Base-by-base conservation (phyloP, 1,140 invertebrate species). In the Sycophaga agraensis region DNA sequence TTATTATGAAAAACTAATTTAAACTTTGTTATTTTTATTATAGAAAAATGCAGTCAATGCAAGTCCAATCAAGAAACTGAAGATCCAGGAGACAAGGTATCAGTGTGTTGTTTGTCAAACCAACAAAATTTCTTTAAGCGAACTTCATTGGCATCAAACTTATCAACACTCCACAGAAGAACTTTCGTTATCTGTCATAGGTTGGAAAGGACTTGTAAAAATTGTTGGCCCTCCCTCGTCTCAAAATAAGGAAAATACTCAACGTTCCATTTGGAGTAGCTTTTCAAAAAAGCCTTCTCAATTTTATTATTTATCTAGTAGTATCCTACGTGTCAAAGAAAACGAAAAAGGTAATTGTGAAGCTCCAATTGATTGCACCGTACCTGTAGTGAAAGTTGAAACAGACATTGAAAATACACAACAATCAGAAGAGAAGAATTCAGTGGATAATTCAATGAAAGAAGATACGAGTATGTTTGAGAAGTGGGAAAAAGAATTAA, bases 121-220 rank as follows among this genome's bases (percentile, higher is more conserved):
- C 17, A 35, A 60, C n/a, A 69, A 60, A 16, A n/a, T 48, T 3
- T 69, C 68, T 28, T 46, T 72, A 7, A 40, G 55, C 0, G 68
- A 72, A 35, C 50, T 75, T 6, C 73, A 77, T 49, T 59, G 63
- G 22, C 75, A 77, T 63, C 72, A 77, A 50, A 66, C 67, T 0
- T 66, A 59, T 22, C 46, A 61, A 39, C 73, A 75, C 19, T 70
- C 67, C 2, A 31, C 58, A 0, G 68, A 72, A 59, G 70, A 75
- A 45, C 64, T 77, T 22, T 77, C 75, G 0, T 46, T 73, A 0
- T 69, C 71, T 3, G 66, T 71, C 5, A 69, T 77, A 46, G 59
- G 67, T 21, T 67, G 73, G 46, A 70, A 73, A 51, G 67, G 70
- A 45, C 35, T 73, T 0, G 57, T 68, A 1, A 69, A 71, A 14